A percentile compares a stretch with the other conserved stretches of the same genome.
Conservation (phyloP, 2,888 invertebrate species). For the Amphipyra tragopoginis region DNA sequence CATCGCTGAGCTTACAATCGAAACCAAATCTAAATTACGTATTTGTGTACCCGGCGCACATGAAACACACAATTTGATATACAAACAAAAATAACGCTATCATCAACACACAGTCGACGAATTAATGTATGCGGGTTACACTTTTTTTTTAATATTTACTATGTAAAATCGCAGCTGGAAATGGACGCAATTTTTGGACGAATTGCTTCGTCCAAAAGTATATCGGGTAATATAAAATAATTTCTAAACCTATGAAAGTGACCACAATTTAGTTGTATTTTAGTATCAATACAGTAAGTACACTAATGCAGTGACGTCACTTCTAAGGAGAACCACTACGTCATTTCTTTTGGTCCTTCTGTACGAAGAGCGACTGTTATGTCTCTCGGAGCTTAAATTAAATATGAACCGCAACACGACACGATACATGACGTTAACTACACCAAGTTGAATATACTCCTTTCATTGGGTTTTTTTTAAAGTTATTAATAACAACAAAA, state of each 20-base stretch:
- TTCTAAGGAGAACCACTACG: not conserved
- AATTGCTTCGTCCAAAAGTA: not conserved
- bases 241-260: no score
- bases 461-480: no score
- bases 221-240: not conserved
- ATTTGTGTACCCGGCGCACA: not conserved
- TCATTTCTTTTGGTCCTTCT: not conserved
- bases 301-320: not conserved
- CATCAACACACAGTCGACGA: not conserved
- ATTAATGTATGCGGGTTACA: not conserved
- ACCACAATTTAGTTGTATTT: no score
- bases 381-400: no score
- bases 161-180: not conserved
- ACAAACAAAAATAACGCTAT: conserved; percentile 6
- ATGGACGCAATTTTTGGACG: not conserved
- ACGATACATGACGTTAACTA: no score
- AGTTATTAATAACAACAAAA: not conserved
- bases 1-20: conserved; percentile 6
- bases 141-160: not conserved
- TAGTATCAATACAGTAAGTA: not conserved
- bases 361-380: not conserved
- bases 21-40: not conserved
- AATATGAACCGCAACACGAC: no score
- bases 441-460: no score
- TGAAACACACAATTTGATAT: not conserved